These are phyloP conservation scores for Drosophila colorata DNA, from an alignment of 2,888 invertebrate species.

Conservation along the genomic window DNA sequence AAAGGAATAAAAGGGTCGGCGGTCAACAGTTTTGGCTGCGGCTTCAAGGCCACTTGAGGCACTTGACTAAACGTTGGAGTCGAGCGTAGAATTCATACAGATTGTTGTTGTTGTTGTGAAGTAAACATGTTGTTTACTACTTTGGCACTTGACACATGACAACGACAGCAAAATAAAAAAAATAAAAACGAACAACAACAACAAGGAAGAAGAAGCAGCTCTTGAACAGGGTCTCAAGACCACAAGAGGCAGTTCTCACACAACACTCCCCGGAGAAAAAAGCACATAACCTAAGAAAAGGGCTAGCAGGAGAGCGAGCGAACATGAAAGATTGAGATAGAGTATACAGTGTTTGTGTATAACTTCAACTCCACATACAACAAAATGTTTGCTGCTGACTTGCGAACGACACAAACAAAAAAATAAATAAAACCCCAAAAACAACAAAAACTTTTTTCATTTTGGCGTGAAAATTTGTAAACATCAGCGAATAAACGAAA, in stretches of 20 bases:
- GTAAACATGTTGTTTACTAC: slow-evolving; percentile 65
- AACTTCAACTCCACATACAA: slow-evolving; percentile 22
- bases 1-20: neutral
- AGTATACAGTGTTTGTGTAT: neutral
- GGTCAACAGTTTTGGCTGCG: slow-evolving; percentile 4
- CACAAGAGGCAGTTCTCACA: slow-evolving; percentile 4
- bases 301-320: neutral
- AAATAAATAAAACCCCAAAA: neutral
- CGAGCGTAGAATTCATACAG: slow-evolving; percentile 15
- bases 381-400: slow-evolving; percentile 40
- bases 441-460: slow-evolving; percentile 67
- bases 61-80: slow-evolving; percentile 21
- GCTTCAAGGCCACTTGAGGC: slow-evolving; percentile 42
- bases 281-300: slow-evolving; percentile 13
- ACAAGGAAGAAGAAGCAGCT: neutral
- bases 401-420: slow-evolving; percentile 36
- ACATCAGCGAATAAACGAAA: slow-evolving; percentile 70
- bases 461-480: slow-evolving; percentile 77
- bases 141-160: slow-evolving; percentile 72
- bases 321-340: neutral
- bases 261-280: slow-evolving; percentile 29
- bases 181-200: neutral
- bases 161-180: slow-evolving; percentile 42
- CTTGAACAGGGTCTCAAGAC: neutral
- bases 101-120: slow-evolving; percentile 23